These are phyloP conservation scores for Drosophila ogumai DNA, from an alignment of 1,140 invertebrate species.

Conservation along the genomic window DNA sequence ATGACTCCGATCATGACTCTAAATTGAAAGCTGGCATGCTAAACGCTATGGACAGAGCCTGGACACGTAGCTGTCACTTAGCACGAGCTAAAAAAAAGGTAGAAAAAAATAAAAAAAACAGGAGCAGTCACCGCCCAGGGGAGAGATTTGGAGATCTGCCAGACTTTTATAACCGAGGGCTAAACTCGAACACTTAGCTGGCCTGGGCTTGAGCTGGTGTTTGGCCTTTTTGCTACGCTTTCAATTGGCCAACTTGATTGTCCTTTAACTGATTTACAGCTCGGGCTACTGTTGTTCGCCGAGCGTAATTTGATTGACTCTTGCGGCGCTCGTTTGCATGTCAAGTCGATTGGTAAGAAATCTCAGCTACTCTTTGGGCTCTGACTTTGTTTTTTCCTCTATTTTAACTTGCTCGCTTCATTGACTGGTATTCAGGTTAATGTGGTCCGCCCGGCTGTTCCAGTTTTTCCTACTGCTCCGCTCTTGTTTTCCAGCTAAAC, in stretches of 20 bases:
- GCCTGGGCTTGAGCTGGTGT: background rate
- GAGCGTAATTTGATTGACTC: constrained; percentile 76
- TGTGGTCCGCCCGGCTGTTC: constrained; percentile 61
- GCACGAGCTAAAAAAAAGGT: constrained; percentile 16
- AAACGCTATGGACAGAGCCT: constrained; percentile 48
- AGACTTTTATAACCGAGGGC: constrained; percentile 37
- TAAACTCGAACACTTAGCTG: constrained; percentile 22
- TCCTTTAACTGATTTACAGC: constrained; percentile 79
- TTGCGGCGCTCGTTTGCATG: constrained; percentile 76
- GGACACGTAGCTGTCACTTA: constrained; percentile 48
- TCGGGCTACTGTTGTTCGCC: constrained; percentile 45
- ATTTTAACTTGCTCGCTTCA: constrained; percentile 34
- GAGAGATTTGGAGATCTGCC: constrained; percentile 27
- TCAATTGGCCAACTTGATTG: constrained; percentile 75
- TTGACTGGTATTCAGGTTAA: constrained; percentile 78
- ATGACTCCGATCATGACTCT: constrained; percentile 51
- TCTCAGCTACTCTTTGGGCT: constrained; percentile 10
- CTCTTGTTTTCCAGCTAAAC: constrained; percentile 62
- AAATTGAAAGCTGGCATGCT: constrained; percentile 79
- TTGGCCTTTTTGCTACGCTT: constrained; percentile 42
- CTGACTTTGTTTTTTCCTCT: constrained; percentile 4
- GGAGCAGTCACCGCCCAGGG: constrained; percentile 35
- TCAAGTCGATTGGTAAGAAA: constrained; percentile 46
- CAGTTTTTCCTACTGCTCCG: constrained; percentile 67
- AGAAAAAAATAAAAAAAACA: constrained; percentile 14